Evolutionary conservation across 1,140 invertebrate genomes (phyloP).

Genomic region (Hycleus cichorii): DNA sequence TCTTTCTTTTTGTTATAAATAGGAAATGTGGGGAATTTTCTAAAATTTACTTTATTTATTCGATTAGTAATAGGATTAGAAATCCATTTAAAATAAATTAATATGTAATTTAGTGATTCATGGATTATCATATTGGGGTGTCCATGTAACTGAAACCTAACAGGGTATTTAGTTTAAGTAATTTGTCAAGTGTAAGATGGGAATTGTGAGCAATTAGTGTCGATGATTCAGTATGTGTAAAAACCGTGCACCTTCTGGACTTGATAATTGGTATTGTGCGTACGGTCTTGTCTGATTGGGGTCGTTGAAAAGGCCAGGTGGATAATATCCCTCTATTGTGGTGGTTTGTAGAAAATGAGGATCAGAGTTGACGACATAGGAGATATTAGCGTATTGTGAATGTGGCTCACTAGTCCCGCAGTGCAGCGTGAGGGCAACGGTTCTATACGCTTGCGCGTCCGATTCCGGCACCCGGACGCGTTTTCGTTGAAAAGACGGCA

Average conservation of each 20-base stretch:
- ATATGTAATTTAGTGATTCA: no score
- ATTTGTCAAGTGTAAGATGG: background rate
- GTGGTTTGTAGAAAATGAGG: background rate
- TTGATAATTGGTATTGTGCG: slow-evolving; percentile 5
- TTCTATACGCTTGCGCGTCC: slow-evolving; percentile 13
- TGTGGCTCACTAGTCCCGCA: slow-evolving; percentile 21
- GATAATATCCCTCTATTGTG: no score
- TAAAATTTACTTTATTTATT: no score
- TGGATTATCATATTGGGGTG: no score
- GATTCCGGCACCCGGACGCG: slow-evolving; percentile 18
- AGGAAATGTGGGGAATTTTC: no score
- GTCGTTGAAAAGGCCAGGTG: background rate
- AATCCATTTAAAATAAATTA: no score
- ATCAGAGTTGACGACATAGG: slow-evolving; percentile 8
- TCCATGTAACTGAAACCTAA: no score
- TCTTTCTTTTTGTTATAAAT: no score
- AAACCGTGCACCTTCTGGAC: background rate
- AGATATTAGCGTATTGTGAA: slow-evolving; percentile 22
- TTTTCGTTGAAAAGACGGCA: slow-evolving; percentile 23
- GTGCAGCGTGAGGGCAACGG: slow-evolving; percentile 20
- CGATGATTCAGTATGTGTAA: background rate
- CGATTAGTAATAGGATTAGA: no score
- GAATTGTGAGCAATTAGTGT: slow-evolving; percentile 3
- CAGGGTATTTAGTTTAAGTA: no score
- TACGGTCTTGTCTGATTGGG: slow-evolving; percentile 2